Conservation (phyloP, 1,140 invertebrate species). For the Diprion similis region DNA sequence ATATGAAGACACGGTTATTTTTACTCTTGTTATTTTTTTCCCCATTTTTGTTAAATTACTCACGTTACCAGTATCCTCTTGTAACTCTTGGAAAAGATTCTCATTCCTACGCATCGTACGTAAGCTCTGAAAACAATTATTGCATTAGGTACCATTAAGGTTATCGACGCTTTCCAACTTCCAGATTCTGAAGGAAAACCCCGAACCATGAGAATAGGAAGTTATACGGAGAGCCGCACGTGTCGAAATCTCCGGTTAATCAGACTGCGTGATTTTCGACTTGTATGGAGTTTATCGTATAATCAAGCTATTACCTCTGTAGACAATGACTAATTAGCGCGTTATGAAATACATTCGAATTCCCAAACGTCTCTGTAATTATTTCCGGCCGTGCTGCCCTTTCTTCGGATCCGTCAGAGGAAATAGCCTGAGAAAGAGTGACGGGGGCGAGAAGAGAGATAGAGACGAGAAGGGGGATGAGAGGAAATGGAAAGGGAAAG, state of each 20-base stretch:
- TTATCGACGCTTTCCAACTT: too few species aligned
- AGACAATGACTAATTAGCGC: background rate
- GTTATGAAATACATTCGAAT: background rate
- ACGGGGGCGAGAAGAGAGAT: background rate
- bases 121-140: slow-evolving; percentile 34
- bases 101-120: slow-evolving; percentile 30
- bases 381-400: background rate
- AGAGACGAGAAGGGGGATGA: background rate
- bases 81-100: slow-evolving; percentile 35
- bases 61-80: slow-evolving; percentile 44
- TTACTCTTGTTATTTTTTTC: too few species aligned
- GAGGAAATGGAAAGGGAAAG: background rate
- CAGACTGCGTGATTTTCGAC: too few species aligned
- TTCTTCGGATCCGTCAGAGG: background rate
- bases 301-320: too few species aligned
- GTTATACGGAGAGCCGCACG: too few species aligned
- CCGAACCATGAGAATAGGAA: background rate
- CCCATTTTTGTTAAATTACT: slow-evolving; percentile 10
- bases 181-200: background rate
- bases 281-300: too few species aligned
- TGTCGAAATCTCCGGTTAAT: too few species aligned
- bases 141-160: too few species aligned
- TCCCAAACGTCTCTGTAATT: background rate
- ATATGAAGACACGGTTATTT: too few species aligned
- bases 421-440: background rate